Base-by-base conservation (phyloP, 2,888 invertebrate species). In the Oxystoma pomonae region DNA sequence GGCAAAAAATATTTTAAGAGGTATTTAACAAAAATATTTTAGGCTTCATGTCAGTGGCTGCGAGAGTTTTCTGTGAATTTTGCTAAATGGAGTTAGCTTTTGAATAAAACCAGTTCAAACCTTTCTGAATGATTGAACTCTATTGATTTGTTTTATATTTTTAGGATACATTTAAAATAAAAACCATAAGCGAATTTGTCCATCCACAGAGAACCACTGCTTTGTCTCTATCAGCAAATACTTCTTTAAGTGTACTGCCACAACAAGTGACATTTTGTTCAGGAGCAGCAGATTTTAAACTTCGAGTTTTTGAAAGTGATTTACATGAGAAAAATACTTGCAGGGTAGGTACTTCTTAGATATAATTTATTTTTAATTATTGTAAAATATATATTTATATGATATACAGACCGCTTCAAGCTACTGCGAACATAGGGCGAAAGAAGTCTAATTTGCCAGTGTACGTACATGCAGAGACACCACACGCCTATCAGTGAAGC, bases 151-250 rank as follows among this genome's bases (percentile, higher is more conserved):
- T n/a, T n/a, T 68, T 55, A 57, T 63, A 60, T 60, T 73, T 74
- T 67, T 65, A 78, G 78, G 85, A 85, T 55, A 79, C 80, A 58
- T 79, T 87, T 60, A 80, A 81, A 57, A 83, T 86, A 72, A 82
- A 81, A 68, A 80, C 82, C 60, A 69, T 88, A 0, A 82, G 83
- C 68, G 84, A 86, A 66, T 83, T 88, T 68, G 80, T 83, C 52
- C 83, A 85, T 63, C 82, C 84, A 58, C 81, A 80, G 7, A 80
- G 85, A 65, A 83, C 85, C 61, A 83, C 85, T 67, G 81, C 83
- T 1, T 73, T 89, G 7, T 81, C 83, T 20, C 83, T 88, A 78
- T 86, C 87, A 55, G 87, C 88, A 19, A 85, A 86, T 71, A 86
- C 87, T 9, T 85, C 85, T 0, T 72, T 88, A 1, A 83, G 81